Conservation (phyloP, 2,113 vertebrate species). For the Etheostoma spectabile region DNA sequence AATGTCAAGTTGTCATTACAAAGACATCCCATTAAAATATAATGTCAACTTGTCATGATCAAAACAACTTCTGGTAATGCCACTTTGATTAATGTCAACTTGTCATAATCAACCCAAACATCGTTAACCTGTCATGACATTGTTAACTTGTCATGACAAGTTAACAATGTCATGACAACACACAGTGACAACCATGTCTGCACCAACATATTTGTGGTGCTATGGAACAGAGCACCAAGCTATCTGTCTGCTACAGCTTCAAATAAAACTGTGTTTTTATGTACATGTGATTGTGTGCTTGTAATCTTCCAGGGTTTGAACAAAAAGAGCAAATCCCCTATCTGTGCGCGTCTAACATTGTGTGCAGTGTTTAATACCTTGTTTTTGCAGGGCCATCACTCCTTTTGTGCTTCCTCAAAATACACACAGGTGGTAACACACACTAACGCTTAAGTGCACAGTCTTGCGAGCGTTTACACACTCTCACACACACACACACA, state of each 20-base stretch:
- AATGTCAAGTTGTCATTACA: too few species aligned
- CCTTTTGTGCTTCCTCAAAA: slow-evolving; percentile 1
- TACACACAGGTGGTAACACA: not conserved
- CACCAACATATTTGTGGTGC: slow-evolving; percentile 7
- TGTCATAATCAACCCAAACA: too few species aligned
- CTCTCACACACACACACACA: not conserved
- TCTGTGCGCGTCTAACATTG: slow-evolving; percentile 29
- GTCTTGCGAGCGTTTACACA: not conserved
- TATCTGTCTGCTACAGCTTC: slow-evolving; percentile 16
- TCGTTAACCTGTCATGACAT: too few species aligned
- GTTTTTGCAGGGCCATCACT: slow-evolving; percentile 30
- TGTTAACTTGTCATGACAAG: too few species aligned
- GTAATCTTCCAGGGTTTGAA: slow-evolving; percentile 18
- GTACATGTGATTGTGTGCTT: not conserved
- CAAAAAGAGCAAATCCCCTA: slow-evolving; percentile 43
- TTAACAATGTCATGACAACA: not conserved
- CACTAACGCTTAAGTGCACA: not conserved
- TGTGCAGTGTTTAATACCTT: slow-evolving; percentile 34
- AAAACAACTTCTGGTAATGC: too few species aligned
- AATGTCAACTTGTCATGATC: too few species aligned
- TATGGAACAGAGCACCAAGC: slow-evolving; percentile 19
- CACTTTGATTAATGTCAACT: too few species aligned
- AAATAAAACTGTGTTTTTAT: not conserved
- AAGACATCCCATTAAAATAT: too few species aligned
- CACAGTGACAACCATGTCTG: slow-evolving; percentile 50